Conservation (phyloP, 2,888 invertebrate genomes). For the Acleris literana region DNA sequence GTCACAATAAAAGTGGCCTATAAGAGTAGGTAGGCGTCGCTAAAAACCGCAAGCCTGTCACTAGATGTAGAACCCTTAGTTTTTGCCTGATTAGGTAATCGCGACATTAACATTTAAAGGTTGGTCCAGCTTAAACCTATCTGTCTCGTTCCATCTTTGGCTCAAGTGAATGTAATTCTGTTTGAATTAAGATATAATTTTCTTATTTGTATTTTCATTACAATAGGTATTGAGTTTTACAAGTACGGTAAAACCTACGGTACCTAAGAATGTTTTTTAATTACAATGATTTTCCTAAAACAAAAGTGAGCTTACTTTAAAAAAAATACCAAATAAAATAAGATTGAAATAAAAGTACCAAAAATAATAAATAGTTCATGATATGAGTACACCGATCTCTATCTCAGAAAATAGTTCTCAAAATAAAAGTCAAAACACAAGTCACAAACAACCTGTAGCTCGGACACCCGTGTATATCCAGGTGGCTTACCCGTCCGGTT, state of each 20-base stretch:
- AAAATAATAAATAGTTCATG: too few relatives aligned
- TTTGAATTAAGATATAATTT: background rate
- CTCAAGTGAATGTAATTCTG: too few relatives aligned
- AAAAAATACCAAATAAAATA: too few relatives aligned
- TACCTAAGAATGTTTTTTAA: too few relatives aligned
- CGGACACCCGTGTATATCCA: conserved; percentile 7
- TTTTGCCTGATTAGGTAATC: conserved; percentile 25
- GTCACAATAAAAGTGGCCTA: background rate
- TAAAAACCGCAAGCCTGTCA: conserved; percentile 23
- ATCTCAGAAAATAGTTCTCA: too few relatives aligned
- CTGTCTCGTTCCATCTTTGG: conserved; percentile 1
- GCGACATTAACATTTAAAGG: background rate
- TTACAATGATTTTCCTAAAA: too few relatives aligned
- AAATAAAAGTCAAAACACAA: conserved; percentile 4
- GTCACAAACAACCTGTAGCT: conserved; percentile 12
- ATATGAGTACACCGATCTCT: too few relatives aligned
- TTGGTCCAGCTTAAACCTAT: background rate
- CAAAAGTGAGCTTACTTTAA: too few relatives aligned
- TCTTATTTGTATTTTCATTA: background rate
- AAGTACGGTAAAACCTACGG: too few relatives aligned
- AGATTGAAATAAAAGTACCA: too few relatives aligned
- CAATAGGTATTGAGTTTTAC: too few relatives aligned
- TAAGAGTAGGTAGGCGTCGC: conserved; percentile 9
- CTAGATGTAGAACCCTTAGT: conserved; percentile 13
- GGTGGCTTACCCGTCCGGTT: conserved; percentile 20